Base-by-base conservation (phyloP, 2,113 vertebrate species). In the Aviceda subcristata region DNA sequence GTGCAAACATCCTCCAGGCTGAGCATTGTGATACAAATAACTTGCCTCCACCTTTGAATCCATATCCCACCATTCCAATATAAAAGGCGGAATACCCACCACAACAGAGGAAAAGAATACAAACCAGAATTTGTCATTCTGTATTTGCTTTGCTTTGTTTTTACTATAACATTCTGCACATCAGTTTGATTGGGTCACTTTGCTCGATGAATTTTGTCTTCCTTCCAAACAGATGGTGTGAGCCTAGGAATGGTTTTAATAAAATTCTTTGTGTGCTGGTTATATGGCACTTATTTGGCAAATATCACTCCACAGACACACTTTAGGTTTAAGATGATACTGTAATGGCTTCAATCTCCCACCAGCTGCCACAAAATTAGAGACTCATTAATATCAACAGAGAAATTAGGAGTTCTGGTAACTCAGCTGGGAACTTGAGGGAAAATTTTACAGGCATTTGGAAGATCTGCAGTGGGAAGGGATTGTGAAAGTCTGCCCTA, bases 251-350 rank as follows among this genome's bases (percentile, higher is more conserved):
- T 91, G 66, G 80, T 96, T 92, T 95, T 92, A 96, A 91, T 91
- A 94, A 94, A 95, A 91, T 63, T 96, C 85, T 94, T 95, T 86
- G 84, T 94, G 84, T 71, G 55, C 85, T 95, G 95, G 94, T 76
- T 91, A 79, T 94, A 77, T 73, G 90, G 89, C 87, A 92, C 45
- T 95, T 97, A 92, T 69, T 95, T 97, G 95, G 94, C 89, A 96
- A 96, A 91, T 83, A 46, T 91, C 93, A 90, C 94, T 88, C 77
- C 66, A 81, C 59, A 88, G 91, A 96, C 86, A 91, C 57, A 72
- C 72, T 97, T 75, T 82, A 75, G 57, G 83, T 92, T 96, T 91
- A 96, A 95, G 91, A 92, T 76, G 67, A 79, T 92, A 57, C n/a
- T 84, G 85, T 51, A 89, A 94, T 68, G 27, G 69, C 68, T 94